Base-by-base conservation (phyloP, 2,797 vertebrate species). In the Sphenodon punctatus region DNA sequence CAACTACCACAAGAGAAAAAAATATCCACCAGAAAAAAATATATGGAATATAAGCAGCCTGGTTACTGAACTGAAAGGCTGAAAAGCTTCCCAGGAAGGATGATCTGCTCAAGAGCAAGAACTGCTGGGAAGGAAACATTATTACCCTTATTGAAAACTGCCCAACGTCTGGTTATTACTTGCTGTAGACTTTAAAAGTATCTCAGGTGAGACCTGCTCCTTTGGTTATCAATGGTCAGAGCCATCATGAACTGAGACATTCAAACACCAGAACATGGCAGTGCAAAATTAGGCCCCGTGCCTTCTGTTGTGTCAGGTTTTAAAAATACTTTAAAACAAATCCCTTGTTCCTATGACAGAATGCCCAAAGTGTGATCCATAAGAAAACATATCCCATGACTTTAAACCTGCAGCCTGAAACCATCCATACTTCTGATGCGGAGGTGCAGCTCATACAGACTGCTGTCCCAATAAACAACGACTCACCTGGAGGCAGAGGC, bases 141-240 rank as follows among this genome's bases (percentile, higher is more conserved):
- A 61, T 80, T 74, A 43, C 53, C 56, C 46, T 74, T 53, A 48
- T 67, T 88, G 85, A 67, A 70, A 17, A 55, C 56, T 79, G 65
- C 4, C 45, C 55, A 76, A 36, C 45, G 78, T 83, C 79, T 88
- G 88, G 81, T 85, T 84, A 88, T 77, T 68, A 84, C 87, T 53
- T 89, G 22, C 53, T 66, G 65, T 41, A 68, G 63, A 46, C 64
- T 66, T 60, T 61, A 67, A 87, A 84, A 48, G 64, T 38, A 75
- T 80, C 58, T 82, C 1, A 10, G 77, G 71, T 49, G 42, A 66
- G 51, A 46, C 46, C 23, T 23, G 49, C 36, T 59, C 41, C 46
- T 38, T 59, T 77, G 64, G 53, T 53, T 55, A 49, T 20, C 12
- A 27, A 82, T 76, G 78, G 86, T 82, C 38, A 13, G 43, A 84